phyloP scores from a whole-genome alignment of 2,113 vertebrate genomes.

The Equus przewalskii region DNA sequence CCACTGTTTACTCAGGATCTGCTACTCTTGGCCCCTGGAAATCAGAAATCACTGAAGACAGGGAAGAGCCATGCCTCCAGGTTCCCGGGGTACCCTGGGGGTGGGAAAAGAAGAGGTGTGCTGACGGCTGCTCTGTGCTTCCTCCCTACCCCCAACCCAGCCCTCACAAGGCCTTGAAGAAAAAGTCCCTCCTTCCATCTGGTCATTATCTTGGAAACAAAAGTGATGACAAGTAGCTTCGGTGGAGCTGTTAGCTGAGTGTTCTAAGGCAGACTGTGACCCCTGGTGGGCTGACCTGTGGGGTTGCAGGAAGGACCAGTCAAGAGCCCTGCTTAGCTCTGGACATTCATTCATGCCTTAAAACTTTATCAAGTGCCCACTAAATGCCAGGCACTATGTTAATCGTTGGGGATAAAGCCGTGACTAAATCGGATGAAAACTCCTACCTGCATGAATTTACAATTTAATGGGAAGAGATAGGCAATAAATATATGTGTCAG shows the following conservation, averaged over 20 bases:
- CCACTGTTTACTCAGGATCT: background rate
- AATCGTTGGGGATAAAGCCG: background rate
- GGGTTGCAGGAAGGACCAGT: conserved; percentile 17
- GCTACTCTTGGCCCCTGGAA: background rate
- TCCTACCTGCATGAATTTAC: conserved; percentile 18
- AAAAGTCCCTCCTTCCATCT: background rate
- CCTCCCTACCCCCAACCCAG: background rate
- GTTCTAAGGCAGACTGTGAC: background rate
- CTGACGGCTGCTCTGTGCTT: background rate
- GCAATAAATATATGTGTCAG: conserved; percentile 46
- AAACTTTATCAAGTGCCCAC: conserved; percentile 27
- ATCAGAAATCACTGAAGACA: background rate
- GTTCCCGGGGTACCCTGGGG: background rate
- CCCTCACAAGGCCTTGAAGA: background rate
- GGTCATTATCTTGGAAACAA: conserved; percentile 5
- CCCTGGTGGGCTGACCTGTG: background rate
- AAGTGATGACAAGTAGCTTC: background rate
- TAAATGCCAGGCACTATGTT: conserved; percentile 33
- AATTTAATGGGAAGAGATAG: background rate
- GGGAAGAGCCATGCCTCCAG: background rate
- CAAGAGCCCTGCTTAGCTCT: background rate
- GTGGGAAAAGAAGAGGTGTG: background rate
- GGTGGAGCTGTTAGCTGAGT: background rate
- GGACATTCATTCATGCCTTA: background rate
- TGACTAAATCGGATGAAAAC: conserved; percentile 42